Conservation (phyloP, 2,888 invertebrate species). For the Adela reaumurella region DNA sequence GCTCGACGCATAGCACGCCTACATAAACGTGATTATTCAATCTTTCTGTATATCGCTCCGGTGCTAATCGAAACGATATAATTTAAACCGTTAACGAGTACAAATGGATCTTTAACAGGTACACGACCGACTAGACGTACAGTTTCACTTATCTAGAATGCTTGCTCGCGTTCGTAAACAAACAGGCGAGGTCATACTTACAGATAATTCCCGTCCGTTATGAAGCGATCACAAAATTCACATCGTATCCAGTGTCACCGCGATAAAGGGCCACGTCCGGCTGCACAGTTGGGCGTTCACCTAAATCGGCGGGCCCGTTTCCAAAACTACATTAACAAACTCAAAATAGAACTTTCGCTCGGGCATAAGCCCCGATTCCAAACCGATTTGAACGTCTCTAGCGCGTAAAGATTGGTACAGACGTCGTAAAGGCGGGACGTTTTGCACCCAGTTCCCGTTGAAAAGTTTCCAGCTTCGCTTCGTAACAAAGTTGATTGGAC, state of each 20-base stretch:
- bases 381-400: no score
- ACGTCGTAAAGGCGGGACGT: no score
- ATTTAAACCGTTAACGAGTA: neutral
- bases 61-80: no score
- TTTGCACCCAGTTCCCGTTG: slow-evolving; percentile 26
- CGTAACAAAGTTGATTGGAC: slow-evolving; percentile 42
- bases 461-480: slow-evolving; percentile 49
- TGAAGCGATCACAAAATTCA: slow-evolving; percentile 13
- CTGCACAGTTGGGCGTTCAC: slow-evolving; percentile 51
- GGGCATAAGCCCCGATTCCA: no score
- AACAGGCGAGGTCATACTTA: slow-evolving; percentile 51
- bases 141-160: neutral
- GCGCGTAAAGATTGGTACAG: no score
- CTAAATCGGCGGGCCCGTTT: slow-evolving; percentile 47
- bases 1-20: no score
- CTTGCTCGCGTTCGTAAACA: slow-evolving; percentile 15
- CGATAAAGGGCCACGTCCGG: slow-evolving; percentile 24
- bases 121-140: neutral
- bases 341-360: slow-evolving; percentile 50
- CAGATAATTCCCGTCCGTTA: slow-evolving; percentile 44
- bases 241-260: neutral
- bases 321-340: slow-evolving; percentile 53
- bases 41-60: no score
- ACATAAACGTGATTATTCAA: no score
- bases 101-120: neutral